Evolutionary conservation across 2,888 invertebrate genomes (phyloP), one percentile per base, ranked within the genome.

Genomic region (Zygothrica quintamaculata): DNA sequence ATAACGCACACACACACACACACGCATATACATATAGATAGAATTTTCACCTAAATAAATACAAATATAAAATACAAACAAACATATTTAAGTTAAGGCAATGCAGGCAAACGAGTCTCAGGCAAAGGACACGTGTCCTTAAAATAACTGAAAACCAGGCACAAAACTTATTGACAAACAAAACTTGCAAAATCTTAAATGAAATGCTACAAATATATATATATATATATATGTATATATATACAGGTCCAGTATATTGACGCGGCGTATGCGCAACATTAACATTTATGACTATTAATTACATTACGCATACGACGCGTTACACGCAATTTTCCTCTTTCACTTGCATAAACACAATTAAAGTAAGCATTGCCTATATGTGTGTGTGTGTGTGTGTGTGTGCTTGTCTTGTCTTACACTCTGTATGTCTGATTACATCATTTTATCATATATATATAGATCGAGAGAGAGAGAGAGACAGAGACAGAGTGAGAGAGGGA

Each of bases 271-370:
- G 85, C 71, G 85, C 85, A 87, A 78, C n/a, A n/a, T 84, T 84
- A 82, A 77, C 87, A 87, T 82, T 82, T 84, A 87, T 84, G 84
- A 65, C 65, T 69, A 82, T 82, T 84, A 86, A 87, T 87, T 80
- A 84, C 61, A 68, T 74, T 80, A 77, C 58, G 84, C 66, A 79
- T 79, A 73, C 80, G 77, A 57, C 65, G 60, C 56, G 57, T 60
- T 65, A 65, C 55, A 43, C 76, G 25, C 37, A 22, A 37, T n/a
- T n/a, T n/a, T n/a, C n/a, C n/a, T 26, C 42, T 51, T 31, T 25
- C 48, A 47, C 15, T 11, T 33, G 4, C 42, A 55, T 16, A 31
- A 26, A 36, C 53, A 47, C 60, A 22, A 22, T 22, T 22, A 22
- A 22, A 52, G 47, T 43, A 34, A 40, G 51, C 16, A n/a, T 13